Conservation (phyloP, 2,113 vertebrate genomes). For the Thalassoma bifasciatum region DNA sequence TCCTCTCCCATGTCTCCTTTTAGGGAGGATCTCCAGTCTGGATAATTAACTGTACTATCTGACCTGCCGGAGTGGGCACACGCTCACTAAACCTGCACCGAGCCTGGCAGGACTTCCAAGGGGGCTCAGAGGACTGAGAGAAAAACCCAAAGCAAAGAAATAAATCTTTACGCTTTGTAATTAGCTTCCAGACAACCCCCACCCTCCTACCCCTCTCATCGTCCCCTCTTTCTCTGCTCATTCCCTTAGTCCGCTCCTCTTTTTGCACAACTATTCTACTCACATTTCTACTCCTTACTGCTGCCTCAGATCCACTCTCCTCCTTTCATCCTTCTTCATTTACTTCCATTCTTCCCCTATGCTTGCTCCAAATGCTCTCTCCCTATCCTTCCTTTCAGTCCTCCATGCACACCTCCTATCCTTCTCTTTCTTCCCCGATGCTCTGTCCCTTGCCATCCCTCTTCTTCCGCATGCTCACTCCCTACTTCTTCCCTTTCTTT, state of each 20-base stretch:
- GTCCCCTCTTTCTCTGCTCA: slow-evolving; percentile 42
- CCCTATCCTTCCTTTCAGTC: too few species aligned
- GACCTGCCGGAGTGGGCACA: slow-evolving; percentile 55
- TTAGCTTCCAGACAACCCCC: slow-evolving; percentile 67
- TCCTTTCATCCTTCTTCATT: too few species aligned
- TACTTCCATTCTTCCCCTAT: background rate
- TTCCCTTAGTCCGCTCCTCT: slow-evolving; percentile 50
- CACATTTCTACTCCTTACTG: slow-evolving; percentile 26
- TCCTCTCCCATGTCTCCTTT: slow-evolving; percentile 65
- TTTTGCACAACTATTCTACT: slow-evolving; percentile 8
- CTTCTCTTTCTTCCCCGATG: slow-evolving; percentile 33
- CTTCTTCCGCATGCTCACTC: too few species aligned
- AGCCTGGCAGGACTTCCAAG: slow-evolving; percentile 60
- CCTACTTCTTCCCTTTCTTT: too few species aligned
- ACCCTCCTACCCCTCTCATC: slow-evolving; percentile 23
- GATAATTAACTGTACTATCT: slow-evolving; percentile 71
- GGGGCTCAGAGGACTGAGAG: slow-evolving; percentile 28
- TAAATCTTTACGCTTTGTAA: slow-evolving; percentile 74
- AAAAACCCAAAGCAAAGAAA: slow-evolving; percentile 67
- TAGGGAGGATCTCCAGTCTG: slow-evolving; percentile 57
- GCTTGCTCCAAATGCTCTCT: too few species aligned
- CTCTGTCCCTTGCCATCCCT: slow-evolving; percentile 61
- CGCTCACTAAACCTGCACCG: slow-evolving; percentile 44
- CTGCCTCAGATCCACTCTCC: slow-evolving; percentile 32
- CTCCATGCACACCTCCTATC: too few species aligned